Percentiles rank a stretch among this genome's conserved stretches.
Evolutionary conservation across 53 echinoderm and acorn worm species (phyloP).

Genomic region (Paracentrotus lividus): DNA sequence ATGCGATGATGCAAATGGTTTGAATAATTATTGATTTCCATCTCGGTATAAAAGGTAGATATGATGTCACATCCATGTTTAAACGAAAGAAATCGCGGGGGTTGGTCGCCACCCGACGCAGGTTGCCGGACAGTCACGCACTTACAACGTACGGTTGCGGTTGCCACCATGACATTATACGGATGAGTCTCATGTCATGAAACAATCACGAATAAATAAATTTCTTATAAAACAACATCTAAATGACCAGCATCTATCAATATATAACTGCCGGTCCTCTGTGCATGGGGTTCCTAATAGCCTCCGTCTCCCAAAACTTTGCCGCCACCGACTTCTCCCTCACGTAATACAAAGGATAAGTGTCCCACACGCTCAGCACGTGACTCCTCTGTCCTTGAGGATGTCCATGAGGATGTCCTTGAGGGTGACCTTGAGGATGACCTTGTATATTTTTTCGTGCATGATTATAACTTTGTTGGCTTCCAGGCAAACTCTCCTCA

Average conservation of each 20-base stretch:
- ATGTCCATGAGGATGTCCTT: background rate
- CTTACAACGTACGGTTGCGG: too few relatives aligned
- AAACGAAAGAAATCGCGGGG: too few relatives aligned
- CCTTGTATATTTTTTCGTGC: conserved; percentile 6
- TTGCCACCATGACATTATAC: too few relatives aligned
- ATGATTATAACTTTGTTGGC: conserved; percentile 10
- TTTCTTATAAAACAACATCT: background rate
- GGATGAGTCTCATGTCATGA: too few relatives aligned
- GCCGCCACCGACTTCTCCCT: conserved; percentile 36
- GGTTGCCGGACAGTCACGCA: too few relatives aligned
- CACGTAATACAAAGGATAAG: conserved; percentile 42
- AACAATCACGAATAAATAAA: background rate
- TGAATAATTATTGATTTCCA: too few relatives aligned
- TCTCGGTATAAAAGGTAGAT: too few relatives aligned
- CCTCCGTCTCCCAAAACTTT: conserved; percentile 49
- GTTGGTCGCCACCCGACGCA: too few relatives aligned
- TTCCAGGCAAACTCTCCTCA: conserved; percentile 44
- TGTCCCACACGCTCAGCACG: conserved; percentile 50
- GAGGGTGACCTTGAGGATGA: background rate
- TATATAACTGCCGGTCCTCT: conserved; percentile 47
- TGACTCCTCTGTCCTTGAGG: conserved; percentile 8
- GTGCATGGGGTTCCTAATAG: conserved; percentile 53
- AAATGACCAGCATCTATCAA: background rate
- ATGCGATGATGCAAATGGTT: too few relatives aligned
- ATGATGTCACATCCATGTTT: too few relatives aligned